phyloP scores from a whole-genome alignment of 2,797 vertebrate species.

The Gymnocypris eckloni region DNA sequence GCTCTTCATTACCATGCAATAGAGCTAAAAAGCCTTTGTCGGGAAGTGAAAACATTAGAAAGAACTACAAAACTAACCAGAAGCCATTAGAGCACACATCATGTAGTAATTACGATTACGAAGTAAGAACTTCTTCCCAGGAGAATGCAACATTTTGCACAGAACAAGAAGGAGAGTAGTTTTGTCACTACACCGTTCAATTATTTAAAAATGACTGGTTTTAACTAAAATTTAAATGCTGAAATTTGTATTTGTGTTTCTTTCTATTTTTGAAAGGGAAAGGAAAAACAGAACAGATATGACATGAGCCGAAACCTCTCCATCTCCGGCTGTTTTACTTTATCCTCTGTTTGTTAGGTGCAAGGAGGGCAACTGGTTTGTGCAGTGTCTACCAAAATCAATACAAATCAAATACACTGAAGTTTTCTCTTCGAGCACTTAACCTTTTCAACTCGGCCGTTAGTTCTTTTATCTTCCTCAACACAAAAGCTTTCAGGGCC shows the following conservation, averaged over 20 bases:
- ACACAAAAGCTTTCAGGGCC: slow-evolving; percentile 57
- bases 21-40: slow-evolving; percentile 17
- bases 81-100: background rate
- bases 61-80: background rate
- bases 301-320: background rate
- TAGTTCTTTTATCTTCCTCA: slow-evolving; percentile 56
- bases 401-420: slow-evolving; percentile 70
- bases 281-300: background rate
- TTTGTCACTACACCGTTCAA: background rate
- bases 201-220: background rate
- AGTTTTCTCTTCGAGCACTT: slow-evolving; percentile 66
- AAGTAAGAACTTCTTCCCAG: background rate
- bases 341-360: slow-evolving; percentile 25
- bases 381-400: slow-evolving; percentile 62
- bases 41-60: background rate
- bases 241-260: background rate
- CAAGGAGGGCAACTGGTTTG: slow-evolving; percentile 43
- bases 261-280: background rate
- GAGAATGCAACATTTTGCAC: background rate
- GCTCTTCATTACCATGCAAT: slow-evolving; percentile 8
- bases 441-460: slow-evolving; percentile 67
- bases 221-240: background rate
- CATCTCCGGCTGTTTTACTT: slow-evolving; percentile 14
- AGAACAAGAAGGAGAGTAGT: background rate
- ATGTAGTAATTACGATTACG: background rate